These are phyloP conservation scores for Caenorhabditis briggsae DNA, from an alignment of 1,140 invertebrate species.

Conservation along the genomic window DNA sequence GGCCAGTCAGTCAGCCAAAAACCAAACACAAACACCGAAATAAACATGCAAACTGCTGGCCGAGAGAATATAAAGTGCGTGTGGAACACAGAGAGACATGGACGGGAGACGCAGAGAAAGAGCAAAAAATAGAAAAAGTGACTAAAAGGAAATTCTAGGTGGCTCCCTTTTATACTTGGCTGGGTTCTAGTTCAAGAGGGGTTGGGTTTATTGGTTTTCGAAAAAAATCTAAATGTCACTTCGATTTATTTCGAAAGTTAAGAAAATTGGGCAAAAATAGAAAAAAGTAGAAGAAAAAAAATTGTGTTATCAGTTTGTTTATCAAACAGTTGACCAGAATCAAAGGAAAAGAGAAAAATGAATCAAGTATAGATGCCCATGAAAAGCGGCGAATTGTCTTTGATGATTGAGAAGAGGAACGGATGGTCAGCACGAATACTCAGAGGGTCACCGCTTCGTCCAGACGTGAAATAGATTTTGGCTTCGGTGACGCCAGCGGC, in stretches of 20 bases:
- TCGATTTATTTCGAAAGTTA: conserved; percentile 1
- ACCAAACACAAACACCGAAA: conserved; percentile 26
- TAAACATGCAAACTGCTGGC: neutral
- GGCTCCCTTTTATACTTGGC: neutral
- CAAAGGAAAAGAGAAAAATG: neutral
- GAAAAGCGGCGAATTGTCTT: conserved; percentile 38
- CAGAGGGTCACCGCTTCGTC: neutral
- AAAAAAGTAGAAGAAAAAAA: neutral
- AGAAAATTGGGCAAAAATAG: neutral
- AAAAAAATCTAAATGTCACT: neutral
- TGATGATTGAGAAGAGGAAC: conserved; percentile 46
- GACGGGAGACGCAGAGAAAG: neutral
- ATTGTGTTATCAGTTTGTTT: neutral
- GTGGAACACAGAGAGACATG: neutral
- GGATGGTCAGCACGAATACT: conserved; percentile 14
- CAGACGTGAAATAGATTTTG: neutral
- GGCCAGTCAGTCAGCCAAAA: too few relatives aligned
- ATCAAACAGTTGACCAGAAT: too few relatives aligned
- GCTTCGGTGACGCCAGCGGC: conserved; percentile 23
- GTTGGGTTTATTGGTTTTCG: too few relatives aligned
- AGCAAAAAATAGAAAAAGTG: neutral
- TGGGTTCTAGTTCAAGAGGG: too few relatives aligned
- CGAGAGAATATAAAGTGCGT: conserved; percentile 14
- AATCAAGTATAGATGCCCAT: conserved; percentile 24
- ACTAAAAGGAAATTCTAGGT: neutral